Evolutionary conservation across 2,888 invertebrate species (phyloP).

Genomic region (Limenitis arthemis): DNA sequence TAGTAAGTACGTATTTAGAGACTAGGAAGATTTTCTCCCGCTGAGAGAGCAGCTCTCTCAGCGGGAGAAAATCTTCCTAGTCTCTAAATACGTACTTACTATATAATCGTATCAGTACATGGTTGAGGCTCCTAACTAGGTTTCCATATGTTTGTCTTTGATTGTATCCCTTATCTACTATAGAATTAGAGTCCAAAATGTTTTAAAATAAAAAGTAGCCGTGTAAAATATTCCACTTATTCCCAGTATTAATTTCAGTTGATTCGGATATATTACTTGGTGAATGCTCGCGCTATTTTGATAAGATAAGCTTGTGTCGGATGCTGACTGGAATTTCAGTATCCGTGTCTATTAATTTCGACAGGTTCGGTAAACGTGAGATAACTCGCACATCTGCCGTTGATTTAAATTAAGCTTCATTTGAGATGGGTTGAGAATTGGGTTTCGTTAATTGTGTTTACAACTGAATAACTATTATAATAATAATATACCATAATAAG

Average conservation of each 20-base stretch:
- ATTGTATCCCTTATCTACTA: too few species aligned
- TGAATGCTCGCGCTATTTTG: constrained; percentile 16
- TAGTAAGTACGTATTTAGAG: too few species aligned
- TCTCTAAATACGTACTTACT: too few species aligned
- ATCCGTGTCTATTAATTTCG: constrained; percentile 8
- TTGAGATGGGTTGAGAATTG: neutral
- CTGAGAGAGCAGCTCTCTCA: too few species aligned
- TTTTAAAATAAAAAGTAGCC: neutral
- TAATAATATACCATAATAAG: too few species aligned
- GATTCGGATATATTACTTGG: constrained; percentile 28
- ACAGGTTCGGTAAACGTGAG: neutral
- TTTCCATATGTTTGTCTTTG: too few species aligned
- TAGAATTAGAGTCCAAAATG: too few species aligned
- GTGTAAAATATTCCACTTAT: neutral
- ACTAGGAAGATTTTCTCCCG: too few species aligned
- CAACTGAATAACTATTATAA: too few species aligned
- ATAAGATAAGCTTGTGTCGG: constrained; percentile 22
- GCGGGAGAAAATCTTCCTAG: too few species aligned
- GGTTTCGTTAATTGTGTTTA: neutral
- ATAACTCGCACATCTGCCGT: neutral
- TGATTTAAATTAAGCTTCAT: neutral
- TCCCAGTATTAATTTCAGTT: constrained; percentile 27
- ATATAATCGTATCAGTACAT: too few species aligned
- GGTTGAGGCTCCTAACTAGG: too few species aligned
- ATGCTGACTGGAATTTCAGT: constrained; percentile 7